Base-by-base conservation (phyloP, 2,888 invertebrate genomes). In the Agrotis clavis region DNA sequence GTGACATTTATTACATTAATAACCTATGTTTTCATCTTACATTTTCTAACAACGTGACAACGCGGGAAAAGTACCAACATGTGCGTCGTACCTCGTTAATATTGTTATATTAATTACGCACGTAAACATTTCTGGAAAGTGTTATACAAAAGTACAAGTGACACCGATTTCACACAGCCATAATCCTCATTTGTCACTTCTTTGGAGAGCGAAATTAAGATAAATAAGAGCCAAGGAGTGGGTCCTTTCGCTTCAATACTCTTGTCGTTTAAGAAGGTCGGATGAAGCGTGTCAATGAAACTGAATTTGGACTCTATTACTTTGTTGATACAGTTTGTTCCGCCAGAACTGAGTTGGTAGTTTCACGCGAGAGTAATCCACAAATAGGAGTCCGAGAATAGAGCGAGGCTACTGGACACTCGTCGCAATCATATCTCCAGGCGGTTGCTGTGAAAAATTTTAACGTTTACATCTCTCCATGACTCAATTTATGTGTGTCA, bases 321-420 rank as follows among this genome's bases (percentile, higher is more conserved):
- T 83, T 77, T 64, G 79, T 82, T 71, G 72, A 85, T 93, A 95
- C 85, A 91, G 93, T 92, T 90, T 88, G 91, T 90, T 94, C 91
- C 89, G 77, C 84, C 78, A 77, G 82, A 86, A 87, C 85, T 88
- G 85, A 85, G 86, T 87, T 76, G 86, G 88, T 90, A 90, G 92
- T 92, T 94, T 92, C 92, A 92, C 90, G 89, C 90, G 89, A 92
- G 92, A 93, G 93, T 94, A 91, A 91, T 95, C 94, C 94, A 95
- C 95, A 95, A 96, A 96, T 96, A 96, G 95, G 92, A 92, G 93
- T 93, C 93, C 94, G 90, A 95, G 95, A 96, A 96, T 96, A 96
- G 96, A 95, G 93, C 95, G 96, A 96, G 96, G 96, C 95, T 95
- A 95, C 94, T 95, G 95, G 92, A 92, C 91, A 92, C 90, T 90